phyloP scores from a whole-genome alignment of 1,140 invertebrate species.

The Drosophila simulans region DNA sequence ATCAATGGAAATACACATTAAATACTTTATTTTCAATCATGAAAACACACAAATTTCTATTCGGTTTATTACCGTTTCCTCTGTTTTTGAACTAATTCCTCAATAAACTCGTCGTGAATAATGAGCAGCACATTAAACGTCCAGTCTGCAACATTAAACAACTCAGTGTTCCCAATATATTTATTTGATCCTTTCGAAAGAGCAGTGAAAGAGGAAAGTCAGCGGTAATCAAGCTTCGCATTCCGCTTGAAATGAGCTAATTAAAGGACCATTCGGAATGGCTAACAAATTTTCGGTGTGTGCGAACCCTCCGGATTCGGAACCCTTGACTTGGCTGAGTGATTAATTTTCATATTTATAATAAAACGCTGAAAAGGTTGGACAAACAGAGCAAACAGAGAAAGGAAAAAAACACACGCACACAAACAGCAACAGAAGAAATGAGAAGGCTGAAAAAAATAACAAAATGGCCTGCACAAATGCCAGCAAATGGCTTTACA shows the following conservation, averaged over 20 bases:
- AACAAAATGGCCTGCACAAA: constrained; percentile 54
- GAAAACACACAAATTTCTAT: not conserved
- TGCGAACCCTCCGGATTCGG: not conserved
- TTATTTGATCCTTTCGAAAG: constrained; percentile 3
- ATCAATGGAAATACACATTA: too few species aligned
- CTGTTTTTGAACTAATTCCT: not conserved
- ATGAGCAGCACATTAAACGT: not conserved
- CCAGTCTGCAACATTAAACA: not conserved
- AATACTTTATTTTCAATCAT: too few species aligned
- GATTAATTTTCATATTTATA: constrained; percentile 82
- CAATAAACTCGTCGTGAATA: not conserved
- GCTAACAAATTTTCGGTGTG: constrained; percentile 63
- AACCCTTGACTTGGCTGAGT: constrained; percentile 42
- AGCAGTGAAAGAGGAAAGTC: constrained; percentile 11
- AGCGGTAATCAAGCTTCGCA: constrained; percentile 44
- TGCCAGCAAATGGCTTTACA: constrained; percentile 58
- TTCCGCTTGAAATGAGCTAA: constrained; percentile 67
- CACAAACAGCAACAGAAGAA: constrained; percentile 4
- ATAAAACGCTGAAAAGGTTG: constrained; percentile 56
- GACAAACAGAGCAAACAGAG: constrained; percentile 18
- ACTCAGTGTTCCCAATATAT: not conserved
- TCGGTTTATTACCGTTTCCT: too few species aligned
- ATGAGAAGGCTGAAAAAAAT: constrained; percentile 33
- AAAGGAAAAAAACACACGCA: constrained; percentile 4
- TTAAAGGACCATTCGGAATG: constrained; percentile 68